phyloP scores from a whole-genome alignment of 1,140 invertebrate genomes.

The Cotesia chilonis region DNA sequence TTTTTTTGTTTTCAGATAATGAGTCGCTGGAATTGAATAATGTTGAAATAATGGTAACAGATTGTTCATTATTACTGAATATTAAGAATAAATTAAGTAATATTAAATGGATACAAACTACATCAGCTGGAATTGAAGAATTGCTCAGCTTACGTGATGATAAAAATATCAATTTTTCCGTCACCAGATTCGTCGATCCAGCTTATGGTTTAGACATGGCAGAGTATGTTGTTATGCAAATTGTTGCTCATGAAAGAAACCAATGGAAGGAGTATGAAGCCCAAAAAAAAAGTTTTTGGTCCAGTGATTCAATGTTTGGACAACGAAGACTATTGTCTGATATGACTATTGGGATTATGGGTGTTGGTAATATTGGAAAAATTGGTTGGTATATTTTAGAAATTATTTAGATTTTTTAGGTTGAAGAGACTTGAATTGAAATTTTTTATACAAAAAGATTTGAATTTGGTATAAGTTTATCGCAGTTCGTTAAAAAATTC shows the following conservation, averaged over 20 bases:
- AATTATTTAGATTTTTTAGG: conserved; percentile 47
- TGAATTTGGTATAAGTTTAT: no score
- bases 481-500: no score
- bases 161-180: conserved; percentile 46
- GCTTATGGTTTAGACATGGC: conserved; percentile 66
- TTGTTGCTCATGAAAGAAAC: conserved; percentile 66
- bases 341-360: conserved; percentile 66
- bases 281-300: conserved; percentile 60
- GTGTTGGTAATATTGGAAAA: conserved; percentile 65
- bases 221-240: conserved; percentile 68
- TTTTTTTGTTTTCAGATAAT: no score
- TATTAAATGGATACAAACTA: conserved; percentile 65
- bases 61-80: conserved; percentile 58
- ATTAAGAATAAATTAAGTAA: conserved; percentile 55
- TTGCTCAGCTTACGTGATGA: conserved; percentile 45
- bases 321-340: conserved; percentile 59
- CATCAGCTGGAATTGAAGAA: conserved; percentile 64
- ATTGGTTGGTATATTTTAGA: conserved; percentile 51
- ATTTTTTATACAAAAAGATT: no score
- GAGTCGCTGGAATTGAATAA: conserved; percentile 43
- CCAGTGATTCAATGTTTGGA: conserved; percentile 51
- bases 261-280: conserved; percentile 57
- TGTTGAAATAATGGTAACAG: conserved; percentile 61
- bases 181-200: conserved; percentile 64
- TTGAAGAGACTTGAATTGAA: conserved; percentile 49